Base-by-base conservation (phyloP, 2,113 vertebrate genomes). In the Felis catus region DNA sequence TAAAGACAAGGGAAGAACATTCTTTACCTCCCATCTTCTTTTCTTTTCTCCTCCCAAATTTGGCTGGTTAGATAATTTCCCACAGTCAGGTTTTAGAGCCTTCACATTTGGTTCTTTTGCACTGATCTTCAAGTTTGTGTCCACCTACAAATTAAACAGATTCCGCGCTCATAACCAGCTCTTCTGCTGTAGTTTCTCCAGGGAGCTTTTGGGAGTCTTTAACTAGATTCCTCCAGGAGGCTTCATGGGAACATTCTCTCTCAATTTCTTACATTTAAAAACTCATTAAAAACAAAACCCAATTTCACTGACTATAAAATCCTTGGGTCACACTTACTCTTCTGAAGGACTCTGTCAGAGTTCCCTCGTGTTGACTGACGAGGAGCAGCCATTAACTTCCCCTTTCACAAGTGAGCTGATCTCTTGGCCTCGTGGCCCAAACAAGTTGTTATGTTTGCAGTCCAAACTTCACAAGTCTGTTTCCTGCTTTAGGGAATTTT, bases 181-280 rank as follows among this genome's bases (percentile, higher is more conserved):
- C 63, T 80, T 80, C 55, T 55, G 85, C 45, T 79, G 55, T 61
- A 31, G 36, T 89, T 95, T 70, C 76, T 48, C 83, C 33, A 93
- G 41, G 58, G 53, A 23, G 27, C 36, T n/a, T 29, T 36, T 65
- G 80, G 45, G 66, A 79, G 36, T 81, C 85, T 95, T 84, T 36
- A 36, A 80, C 53, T 93, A 85, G 53, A 92, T 84, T 90, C 71
- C 71, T 71, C 31, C 48, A 70, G 31, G 71, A 84, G 68, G 31
- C 21, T 12, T 85, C 48, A 10, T 1, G 31, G 66, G 25, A 73
- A 89, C 48, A 85, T 23, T 65, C 90, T 89, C 68, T 81, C 36
- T 93, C 33, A 48, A 70, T 68, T 86, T 70, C 91, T 95, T 68
- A 48, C 51, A 48, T 48, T 48, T 63, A 92, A 88, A 84, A 96